phyloP scores from a whole-genome alignment of 2,113 vertebrate species.

The Pagrus major region DNA sequence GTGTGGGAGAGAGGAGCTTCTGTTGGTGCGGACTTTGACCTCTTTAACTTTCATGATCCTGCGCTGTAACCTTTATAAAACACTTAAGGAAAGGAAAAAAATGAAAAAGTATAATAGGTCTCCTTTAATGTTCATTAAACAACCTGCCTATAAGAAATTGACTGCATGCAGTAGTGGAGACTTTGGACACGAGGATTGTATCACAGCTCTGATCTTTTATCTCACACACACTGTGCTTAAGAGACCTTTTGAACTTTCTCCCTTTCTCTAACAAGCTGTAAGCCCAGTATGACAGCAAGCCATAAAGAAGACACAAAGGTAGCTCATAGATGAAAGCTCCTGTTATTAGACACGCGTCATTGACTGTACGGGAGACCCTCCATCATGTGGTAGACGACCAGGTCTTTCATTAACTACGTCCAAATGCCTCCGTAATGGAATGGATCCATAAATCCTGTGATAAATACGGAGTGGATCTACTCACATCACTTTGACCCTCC shows the following conservation, averaged over 20 bases:
- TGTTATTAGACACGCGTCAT: slow-evolving; percentile 47
- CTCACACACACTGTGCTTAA: slow-evolving; percentile 10
- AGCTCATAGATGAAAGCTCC: slow-evolving; percentile 32
- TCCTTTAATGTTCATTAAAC: neutral
- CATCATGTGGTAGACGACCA: slow-evolving; percentile 38
- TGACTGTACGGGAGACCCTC: slow-evolving; percentile 19
- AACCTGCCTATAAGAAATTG: neutral
- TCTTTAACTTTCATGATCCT: too few relatives aligned
- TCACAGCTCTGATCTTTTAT: neutral
- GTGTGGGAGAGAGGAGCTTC: too few relatives aligned
- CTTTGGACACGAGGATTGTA: neutral
- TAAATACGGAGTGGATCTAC: slow-evolving; percentile 39
- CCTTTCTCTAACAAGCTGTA: slow-evolving; percentile 38
- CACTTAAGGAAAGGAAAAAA: too few relatives aligned
- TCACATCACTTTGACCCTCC: slow-evolving; percentile 5
- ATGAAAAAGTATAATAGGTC: too few relatives aligned
- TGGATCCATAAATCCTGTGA: slow-evolving; percentile 44
- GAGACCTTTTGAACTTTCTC: slow-evolving; percentile 21
- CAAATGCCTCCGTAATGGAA: slow-evolving; percentile 32
- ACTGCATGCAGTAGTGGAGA: neutral
- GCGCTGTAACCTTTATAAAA: too few relatives aligned
- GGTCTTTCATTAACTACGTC: slow-evolving; percentile 56
- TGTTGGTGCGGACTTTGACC: too few relatives aligned
- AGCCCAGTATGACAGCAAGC: slow-evolving; percentile 33
- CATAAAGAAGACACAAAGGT: slow-evolving; percentile 56